Evolutionary conservation across 2,113 vertebrate genomes (phyloP), one percentile per base, ranked within the genome.

Genomic region (Ellobius talpinus): DNA sequence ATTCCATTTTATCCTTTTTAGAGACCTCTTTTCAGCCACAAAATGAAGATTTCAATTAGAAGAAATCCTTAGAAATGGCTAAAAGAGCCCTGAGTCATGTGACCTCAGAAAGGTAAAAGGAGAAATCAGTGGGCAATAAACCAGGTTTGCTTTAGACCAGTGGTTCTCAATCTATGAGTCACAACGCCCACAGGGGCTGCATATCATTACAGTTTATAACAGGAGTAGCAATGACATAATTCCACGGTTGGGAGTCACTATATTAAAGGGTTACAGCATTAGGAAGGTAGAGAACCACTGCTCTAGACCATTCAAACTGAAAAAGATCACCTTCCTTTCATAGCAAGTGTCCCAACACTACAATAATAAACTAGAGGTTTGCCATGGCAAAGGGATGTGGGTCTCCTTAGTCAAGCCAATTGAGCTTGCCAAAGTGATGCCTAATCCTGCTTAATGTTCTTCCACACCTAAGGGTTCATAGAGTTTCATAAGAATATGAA

Each of bases 391-490:
- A 89, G 23, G 24, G 52, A 89, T 74, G 16, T 77, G 16, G 31
- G n/a, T 66, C 58, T 95, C 50, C 61, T 91, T 33, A 39, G 11
- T 82, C 52, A 86, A 55, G 31, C 19, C 68, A 76, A 58, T 84
- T 72, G 36, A 92, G 70, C 63, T 89, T 68, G 45, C 21, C 65
- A n/a, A 42, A 45, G 70, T 72, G 24, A 90, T 55, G 3, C 13
- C 86, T 90, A 81, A 55, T 61, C 87, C 66, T 93, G 23, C 73
- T 89, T 91, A 93, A 91, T 87, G 87, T 68, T 21, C 33, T 47
- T 21, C 66, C 96, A 91, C 90, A 65, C 14, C 19, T 45, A 95
- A 26, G 39, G 16, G 23, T 82, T 42, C 3, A 13, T 9, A 42
- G 13, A n/a, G 7, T 84, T 63, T 61, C 1, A 8, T 70, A 91